These are phyloP conservation scores for Vollenhovia emeryi DNA, from an alignment of 1,140 invertebrate genomes.

Conservation along the genomic window DNA sequence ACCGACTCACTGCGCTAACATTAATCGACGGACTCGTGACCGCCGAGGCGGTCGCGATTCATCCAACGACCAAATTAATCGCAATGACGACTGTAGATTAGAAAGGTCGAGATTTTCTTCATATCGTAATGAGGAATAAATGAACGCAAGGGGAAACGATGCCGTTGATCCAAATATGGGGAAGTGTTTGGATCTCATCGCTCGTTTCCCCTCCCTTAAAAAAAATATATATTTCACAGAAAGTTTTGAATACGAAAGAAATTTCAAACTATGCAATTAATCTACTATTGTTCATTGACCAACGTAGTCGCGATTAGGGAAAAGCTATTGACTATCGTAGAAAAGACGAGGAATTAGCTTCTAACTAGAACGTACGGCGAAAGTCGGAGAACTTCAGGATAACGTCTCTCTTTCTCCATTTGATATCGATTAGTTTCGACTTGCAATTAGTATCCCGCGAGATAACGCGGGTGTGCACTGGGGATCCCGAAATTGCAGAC, in stretches of 20 bases:
- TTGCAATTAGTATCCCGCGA: background rate
- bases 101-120: constrained; percentile 1
- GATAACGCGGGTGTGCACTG: background rate
- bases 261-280: background rate
- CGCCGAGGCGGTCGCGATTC: background rate
- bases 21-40: background rate
- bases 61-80: constrained; percentile 31
- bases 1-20: background rate
- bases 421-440: constrained; percentile 21
- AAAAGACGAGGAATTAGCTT: constrained; percentile 12
- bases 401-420: background rate
- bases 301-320: constrained; percentile 17
- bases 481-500: constrained; percentile 3
- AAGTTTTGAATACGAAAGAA: background rate
- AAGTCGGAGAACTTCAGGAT: background rate
- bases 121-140: background rate
- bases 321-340: background rate
- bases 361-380: background rate
- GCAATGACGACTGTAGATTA: constrained; percentile 33
- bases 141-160: constrained; percentile 10
- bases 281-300: background rate
- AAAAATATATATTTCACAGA: background rate
- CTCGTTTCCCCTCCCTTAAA: constrained; percentile 26
- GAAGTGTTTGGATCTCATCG: constrained; percentile 73
- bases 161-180: constrained; percentile 72